A percentile compares a stretch with the other conserved stretches of the same genome.
Conservation (phyloP, 2,888 invertebrate species). For the Idaea aversata region DNA sequence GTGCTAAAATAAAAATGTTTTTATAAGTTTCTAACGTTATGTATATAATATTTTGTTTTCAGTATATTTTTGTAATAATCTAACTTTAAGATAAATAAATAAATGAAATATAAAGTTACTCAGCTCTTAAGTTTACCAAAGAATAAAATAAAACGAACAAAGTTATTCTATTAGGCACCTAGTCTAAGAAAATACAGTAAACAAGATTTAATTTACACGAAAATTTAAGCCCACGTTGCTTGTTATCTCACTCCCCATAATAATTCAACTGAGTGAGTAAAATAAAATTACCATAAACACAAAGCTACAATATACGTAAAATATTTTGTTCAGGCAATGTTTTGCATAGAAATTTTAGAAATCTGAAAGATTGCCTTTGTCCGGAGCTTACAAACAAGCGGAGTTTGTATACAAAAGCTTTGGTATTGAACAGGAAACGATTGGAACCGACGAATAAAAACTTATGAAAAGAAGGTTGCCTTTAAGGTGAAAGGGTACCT, state of each 20-base stretch:
- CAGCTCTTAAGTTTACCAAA: too few relatives aligned
- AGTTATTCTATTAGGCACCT: background rate
- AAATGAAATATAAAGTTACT: too few relatives aligned
- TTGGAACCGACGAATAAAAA: conserved; percentile 44
- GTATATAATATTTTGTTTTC: too few relatives aligned
- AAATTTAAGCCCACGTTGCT: conserved; percentile 45
- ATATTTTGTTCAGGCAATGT: conserved; percentile 62
- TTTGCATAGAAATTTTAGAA: conserved; percentile 69
- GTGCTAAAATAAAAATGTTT: too few relatives aligned
- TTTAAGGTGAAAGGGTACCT: too few relatives aligned
- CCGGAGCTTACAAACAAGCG: conserved; percentile 60
- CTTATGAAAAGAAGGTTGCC: conserved; percentile 13
- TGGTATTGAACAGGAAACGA: conserved; percentile 41
- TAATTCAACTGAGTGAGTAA: conserved; percentile 26
- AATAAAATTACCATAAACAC: conserved; percentile 61
- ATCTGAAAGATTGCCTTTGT: conserved; percentile 68
- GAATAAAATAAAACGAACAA: background rate
- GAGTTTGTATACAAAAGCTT: conserved; percentile 59
- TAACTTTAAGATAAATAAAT: too few relatives aligned
- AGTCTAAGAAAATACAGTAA: conserved; percentile 12
- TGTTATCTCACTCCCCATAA: conserved; percentile 39
- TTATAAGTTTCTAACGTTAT: too few relatives aligned
- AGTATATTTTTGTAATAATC: too few relatives aligned
- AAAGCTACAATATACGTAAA: conserved; percentile 58
- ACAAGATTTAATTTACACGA: conserved; percentile 35